Conservation (phyloP, 2,888 invertebrate species). For the Agrotis segetum region DNA sequence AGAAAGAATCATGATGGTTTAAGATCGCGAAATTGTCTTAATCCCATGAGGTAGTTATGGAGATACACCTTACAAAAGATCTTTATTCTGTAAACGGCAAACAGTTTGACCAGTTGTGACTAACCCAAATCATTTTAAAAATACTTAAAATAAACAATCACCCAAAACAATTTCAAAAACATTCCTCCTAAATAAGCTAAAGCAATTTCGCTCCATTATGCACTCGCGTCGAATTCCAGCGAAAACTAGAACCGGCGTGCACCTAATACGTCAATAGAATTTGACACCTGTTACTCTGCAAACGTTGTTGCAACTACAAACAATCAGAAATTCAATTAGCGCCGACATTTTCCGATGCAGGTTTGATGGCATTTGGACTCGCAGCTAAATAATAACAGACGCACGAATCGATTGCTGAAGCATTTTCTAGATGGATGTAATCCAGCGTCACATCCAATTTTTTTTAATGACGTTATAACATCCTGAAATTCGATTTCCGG, state of each 20-base stretch:
- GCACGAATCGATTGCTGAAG: background rate
- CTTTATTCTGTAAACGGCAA: no score
- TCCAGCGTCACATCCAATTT: no score
- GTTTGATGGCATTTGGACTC: constrained; percentile 74
- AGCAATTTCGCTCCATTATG: constrained; percentile 5
- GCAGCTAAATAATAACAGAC: background rate
- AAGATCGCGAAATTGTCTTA: no score
- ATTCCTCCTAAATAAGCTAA: constrained; percentile 9
- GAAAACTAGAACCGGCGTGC: constrained; percentile 19
- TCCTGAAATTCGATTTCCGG: no score
- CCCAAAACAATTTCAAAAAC: background rate
- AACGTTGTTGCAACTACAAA: constrained; percentile 70
- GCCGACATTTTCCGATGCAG: constrained; percentile 76
- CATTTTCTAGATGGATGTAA: no score
- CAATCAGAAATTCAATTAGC: constrained; percentile 87
- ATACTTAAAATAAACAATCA: background rate
- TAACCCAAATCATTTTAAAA: no score
- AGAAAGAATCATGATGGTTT: no score
- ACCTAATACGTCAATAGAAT: constrained; percentile 59
- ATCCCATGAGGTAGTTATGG: no score
- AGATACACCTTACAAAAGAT: no score
- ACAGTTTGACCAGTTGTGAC: no score
- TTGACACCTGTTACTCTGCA: constrained; percentile 82
- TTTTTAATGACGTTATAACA: no score
- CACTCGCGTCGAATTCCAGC: constrained; percentile 23